Evolutionary conservation across 2,113 vertebrate genomes (phyloP), one percentile per base, ranked within the genome.

Genomic region (Numida meleagris): DNA sequence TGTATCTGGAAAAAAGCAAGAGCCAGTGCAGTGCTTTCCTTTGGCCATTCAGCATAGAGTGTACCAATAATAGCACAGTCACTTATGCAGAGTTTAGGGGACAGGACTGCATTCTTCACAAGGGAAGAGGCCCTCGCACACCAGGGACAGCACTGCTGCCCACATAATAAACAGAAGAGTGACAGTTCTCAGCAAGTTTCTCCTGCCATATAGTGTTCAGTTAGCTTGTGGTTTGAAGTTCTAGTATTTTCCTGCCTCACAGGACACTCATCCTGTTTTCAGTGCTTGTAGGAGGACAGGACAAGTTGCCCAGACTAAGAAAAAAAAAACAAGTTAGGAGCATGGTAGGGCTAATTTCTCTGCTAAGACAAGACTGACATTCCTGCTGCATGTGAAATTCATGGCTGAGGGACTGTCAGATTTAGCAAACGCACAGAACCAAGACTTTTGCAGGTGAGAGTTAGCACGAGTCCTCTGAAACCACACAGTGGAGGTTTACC

Each of bases 1-100:
- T 76, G 62, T n/a, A 34, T 74, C 91, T 76, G 84, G 46, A 73
- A 79, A 79, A 89, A 82, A 79, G 51, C 62, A 45, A 58, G 81
- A 93, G 75, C 62, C 84, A 70, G 63, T 43, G 84, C 89, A 76
- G 59, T 76, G 68, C 67, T 95, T 82, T 89, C 81, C 87, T 86
- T 82, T 79, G 81, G 80, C 92, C 88, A 63, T 90, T 86, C 86
- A 73, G 84, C 72, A 34, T 1, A 33, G 36, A 45, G 9, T 11
- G 34, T 62, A 42, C 89, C 82, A 87, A 70, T 87, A 91, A 91
- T 40, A 93, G 66, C 74, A 76, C 55, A 63, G 93, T 85, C 91
- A 87, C 53, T 27, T 2, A 43, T 42, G 12, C 75, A 40, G 77
- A 48, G 34, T 53, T 85, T 57, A 82, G 91, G 67, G 74, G 75